These are phyloP conservation scores for Lerema accius DNA, from an alignment of 1,140 invertebrate genomes.

Conservation along the genomic window DNA sequence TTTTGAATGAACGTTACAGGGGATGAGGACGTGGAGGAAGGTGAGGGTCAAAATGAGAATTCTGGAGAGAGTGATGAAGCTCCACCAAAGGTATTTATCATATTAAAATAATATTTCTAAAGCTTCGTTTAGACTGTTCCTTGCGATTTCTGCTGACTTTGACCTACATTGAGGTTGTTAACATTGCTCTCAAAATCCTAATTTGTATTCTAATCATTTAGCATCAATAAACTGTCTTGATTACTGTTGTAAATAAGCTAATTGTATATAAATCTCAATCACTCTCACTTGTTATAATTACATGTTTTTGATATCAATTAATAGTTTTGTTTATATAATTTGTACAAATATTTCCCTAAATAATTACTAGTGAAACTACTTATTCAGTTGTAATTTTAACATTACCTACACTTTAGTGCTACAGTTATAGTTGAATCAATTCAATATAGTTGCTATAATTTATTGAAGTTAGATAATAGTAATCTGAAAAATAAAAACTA, in stretches of 20 bases:
- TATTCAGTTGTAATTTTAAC: no score
- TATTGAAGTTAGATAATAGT: no score
- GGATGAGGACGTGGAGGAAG: conserved; percentile 87
- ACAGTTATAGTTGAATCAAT: no score
- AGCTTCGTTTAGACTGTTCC: conserved; percentile 20
- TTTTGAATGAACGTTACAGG: conserved; percentile 81
- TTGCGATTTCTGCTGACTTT: conserved; percentile 32
- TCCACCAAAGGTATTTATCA: conserved; percentile 76
- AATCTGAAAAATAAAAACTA: no score
- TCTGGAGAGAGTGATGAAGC: conserved; percentile 89
- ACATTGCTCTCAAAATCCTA: conserved; percentile 18
- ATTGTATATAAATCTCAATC: not conserved
- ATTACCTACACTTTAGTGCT: no score
- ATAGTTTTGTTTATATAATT: no score
- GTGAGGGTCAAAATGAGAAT: conserved; percentile 86
- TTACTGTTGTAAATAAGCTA: not conserved
- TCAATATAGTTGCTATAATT: no score
- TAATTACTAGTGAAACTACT: no score
- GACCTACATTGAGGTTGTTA: conserved; percentile 32
- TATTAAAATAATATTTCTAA: not conserved
- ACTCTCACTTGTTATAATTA: no score
- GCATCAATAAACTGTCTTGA: not conserved
- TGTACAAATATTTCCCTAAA: no score
- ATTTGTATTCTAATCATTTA: conserved; percentile 34
- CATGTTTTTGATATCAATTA: no score